These are phyloP conservation scores for Plodia interpunctella DNA, from an alignment of 1,140 invertebrate genomes.

Conservation along the genomic window DNA sequence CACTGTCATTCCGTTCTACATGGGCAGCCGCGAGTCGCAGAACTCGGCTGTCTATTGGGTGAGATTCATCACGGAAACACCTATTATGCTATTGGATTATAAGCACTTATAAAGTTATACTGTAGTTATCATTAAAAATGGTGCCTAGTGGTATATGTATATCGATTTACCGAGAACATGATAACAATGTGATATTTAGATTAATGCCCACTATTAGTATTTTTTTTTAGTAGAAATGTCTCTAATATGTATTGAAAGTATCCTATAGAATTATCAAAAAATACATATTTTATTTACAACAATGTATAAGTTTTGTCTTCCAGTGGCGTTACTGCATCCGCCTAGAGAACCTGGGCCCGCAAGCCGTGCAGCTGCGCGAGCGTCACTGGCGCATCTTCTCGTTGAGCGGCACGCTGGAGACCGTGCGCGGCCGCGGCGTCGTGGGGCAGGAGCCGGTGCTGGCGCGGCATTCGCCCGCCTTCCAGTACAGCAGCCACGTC, in stretches of 20 bases:
- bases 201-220: too few relatives aligned
- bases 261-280: too few relatives aligned
- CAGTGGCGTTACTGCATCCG: slow-evolving; percentile 98
- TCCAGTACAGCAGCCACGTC: slow-evolving; percentile 98
- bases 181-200: too few relatives aligned
- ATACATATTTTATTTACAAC: not conserved
- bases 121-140: too few relatives aligned
- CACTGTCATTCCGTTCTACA: slow-evolving; percentile 98
- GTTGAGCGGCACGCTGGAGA: slow-evolving; percentile 95
- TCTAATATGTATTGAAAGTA: too few relatives aligned
- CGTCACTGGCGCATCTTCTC: slow-evolving; percentile 98
- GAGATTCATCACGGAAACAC: slow-evolving; percentile 28
- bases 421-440: slow-evolving; percentile 94
- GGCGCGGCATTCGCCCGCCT: slow-evolving; percentile 91
- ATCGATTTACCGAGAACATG: too few relatives aligned
- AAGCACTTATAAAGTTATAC: too few relatives aligned
- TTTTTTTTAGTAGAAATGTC: too few relatives aligned
- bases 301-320: not conserved
- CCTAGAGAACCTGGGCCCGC: slow-evolving; percentile 93
- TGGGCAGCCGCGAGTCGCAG: slow-evolving; percentile 94
- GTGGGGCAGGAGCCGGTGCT: slow-evolving; percentile 97
- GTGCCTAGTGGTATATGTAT: too few relatives aligned
- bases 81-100: too few relatives aligned
- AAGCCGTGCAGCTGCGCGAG: slow-evolving; percentile 94
- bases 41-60: slow-evolving; percentile 95